Conservation (phyloP, 1,140 invertebrate species). For the Leucophenga varia region DNA sequence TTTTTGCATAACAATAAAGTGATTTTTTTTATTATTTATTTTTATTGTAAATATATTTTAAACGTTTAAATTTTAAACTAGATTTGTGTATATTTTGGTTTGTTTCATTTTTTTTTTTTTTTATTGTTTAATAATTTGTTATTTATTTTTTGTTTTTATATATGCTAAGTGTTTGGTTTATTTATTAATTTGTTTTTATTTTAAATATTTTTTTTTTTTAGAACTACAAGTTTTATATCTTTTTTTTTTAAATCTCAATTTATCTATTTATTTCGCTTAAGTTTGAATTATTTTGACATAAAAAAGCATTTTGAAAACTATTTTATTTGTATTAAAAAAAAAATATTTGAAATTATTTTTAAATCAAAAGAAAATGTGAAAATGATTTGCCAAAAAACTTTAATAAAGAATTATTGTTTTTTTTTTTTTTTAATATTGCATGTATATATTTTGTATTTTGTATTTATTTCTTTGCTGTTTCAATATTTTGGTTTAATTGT, state of each 20-base stretch:
- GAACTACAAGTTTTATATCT: too few relatives aligned
- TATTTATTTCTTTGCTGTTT: conserved; percentile 16
- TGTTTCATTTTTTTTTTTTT: conserved; percentile 10
- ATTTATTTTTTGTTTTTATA: conserved; percentile 2
- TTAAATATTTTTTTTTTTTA: too few relatives aligned
- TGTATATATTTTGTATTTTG: too few relatives aligned
- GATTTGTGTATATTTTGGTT: conserved; percentile 15
- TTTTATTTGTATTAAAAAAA: too few relatives aligned
- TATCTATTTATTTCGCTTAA: too few relatives aligned
- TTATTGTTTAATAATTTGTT: too few relatives aligned
- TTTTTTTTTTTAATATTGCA: conserved; percentile 20
- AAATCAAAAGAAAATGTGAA: too few relatives aligned
- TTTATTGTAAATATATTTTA: conserved; percentile 11
- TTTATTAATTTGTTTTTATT: too few relatives aligned
- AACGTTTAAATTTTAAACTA: conserved; percentile 2
- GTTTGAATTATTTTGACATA: too few relatives aligned
- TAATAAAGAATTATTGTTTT: conserved; percentile 13
- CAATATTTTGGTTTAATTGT: not conserved
- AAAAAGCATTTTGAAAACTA: too few relatives aligned
- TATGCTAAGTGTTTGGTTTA: not conserved
- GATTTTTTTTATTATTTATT: conserved; percentile 24
- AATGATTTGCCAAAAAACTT: conserved; percentile 2
- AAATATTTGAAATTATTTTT: too few relatives aligned
- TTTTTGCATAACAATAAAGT: conserved; percentile 45
- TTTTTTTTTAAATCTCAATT: too few relatives aligned